Conservation (phyloP, 2,888 invertebrate species). For the Phania funesta region DNA sequence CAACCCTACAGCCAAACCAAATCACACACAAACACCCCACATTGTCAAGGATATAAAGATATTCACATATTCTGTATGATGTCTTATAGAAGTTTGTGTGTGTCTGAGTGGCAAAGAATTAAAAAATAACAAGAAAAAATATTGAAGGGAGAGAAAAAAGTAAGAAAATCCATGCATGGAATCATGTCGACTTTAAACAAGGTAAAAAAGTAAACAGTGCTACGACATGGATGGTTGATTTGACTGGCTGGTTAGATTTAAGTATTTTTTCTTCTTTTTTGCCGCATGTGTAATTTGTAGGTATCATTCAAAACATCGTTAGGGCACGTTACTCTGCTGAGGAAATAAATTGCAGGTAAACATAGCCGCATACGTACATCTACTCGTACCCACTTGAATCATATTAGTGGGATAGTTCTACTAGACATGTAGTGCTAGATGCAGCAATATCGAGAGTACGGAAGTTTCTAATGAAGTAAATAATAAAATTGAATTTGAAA, state of each 20-base stretch:
- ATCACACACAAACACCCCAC: not conserved
- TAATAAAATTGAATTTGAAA: conserved; percentile 57
- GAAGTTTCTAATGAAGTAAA: conserved; percentile 66
- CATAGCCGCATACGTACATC: not conserved
- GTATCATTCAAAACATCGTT: conserved; percentile 62
- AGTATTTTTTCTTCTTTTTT: conserved; percentile 43
- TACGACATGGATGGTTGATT: conserved; percentile 26
- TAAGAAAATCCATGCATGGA: conserved; percentile 27
- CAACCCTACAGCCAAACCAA: not conserved
- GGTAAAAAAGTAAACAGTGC: conserved; percentile 36
- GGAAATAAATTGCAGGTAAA: conserved; percentile 44
- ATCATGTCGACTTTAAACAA: conserved; percentile 32
- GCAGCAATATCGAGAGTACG: conserved; percentile 49
- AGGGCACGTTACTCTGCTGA: conserved; percentile 58
- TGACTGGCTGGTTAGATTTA: conserved; percentile 17
- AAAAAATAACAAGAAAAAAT: not conserved
- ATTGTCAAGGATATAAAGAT: conserved; percentile 57
- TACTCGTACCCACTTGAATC: conserved; percentile 8
- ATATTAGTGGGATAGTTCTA: not conserved
- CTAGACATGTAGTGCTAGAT: conserved; percentile 29
- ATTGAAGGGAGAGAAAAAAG: not conserved
- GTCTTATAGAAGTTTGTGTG: not conserved
- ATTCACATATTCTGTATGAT: conserved; percentile 1
- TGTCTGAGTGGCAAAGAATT: not conserved
- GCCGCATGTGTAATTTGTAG: conserved; percentile 56